Percentiles rank a stretch among this genome's conserved stretches.
Conservation (phyloP, 2,113 vertebrate genomes). For the Stigmatopora nigra region DNA sequence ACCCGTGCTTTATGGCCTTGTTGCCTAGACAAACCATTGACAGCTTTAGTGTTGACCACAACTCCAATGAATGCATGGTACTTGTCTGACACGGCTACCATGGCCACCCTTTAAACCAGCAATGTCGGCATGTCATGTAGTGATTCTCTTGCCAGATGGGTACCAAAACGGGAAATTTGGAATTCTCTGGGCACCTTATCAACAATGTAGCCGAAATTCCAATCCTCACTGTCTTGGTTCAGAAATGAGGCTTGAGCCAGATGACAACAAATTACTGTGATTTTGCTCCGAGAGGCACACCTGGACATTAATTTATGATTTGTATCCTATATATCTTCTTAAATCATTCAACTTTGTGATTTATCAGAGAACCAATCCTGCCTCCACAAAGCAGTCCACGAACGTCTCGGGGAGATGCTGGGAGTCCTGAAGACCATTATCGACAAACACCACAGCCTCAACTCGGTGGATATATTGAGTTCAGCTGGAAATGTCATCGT, state of each 20-base stretch:
- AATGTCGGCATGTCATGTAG: slow-evolving; percentile 31
- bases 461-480: slow-evolving; percentile 90
- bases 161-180: slow-evolving; percentile 6
- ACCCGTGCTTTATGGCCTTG: slow-evolving; percentile 17
- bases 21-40: slow-evolving; percentile 11
- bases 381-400: slow-evolving; percentile 83
- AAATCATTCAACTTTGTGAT: background rate
- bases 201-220: background rate
- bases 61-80: slow-evolving; percentile 25
- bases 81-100: slow-evolving; percentile 24
- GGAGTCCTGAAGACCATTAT: slow-evolving; percentile 84
- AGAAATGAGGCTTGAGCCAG: background rate
- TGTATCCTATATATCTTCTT: background rate
- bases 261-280: background rate
- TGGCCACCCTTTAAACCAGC: slow-evolving; percentile 25
- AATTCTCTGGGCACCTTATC: background rate
- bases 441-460: slow-evolving; percentile 86
- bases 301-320: too few species aligned
- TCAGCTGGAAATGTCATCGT: slow-evolving; percentile 86
- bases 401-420: slow-evolving; percentile 86
- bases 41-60: slow-evolving; percentile 8
- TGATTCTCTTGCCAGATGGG: slow-evolving; percentile 27
- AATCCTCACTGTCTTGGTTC: background rate
- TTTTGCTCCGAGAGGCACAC: background rate
- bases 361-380: slow-evolving; percentile 78